These are phyloP conservation scores for Orthosia gracilis DNA, from an alignment of 2,888 invertebrate species.

Conservation along the genomic window DNA sequence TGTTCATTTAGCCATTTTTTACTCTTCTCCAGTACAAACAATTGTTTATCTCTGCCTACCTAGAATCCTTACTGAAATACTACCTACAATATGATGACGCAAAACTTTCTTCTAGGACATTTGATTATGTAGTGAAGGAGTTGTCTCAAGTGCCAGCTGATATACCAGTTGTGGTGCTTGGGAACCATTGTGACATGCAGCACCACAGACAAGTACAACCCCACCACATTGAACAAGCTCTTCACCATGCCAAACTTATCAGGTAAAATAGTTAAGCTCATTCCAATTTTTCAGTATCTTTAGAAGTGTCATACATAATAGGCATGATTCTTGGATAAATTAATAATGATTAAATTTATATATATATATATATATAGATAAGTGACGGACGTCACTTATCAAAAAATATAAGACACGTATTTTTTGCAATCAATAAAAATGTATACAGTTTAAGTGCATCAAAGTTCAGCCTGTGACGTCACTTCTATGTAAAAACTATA, in stretches of 20 bases:
- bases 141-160: constrained; percentile 95
- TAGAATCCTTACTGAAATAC: background rate
- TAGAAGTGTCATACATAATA: too few relatives aligned
- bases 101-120: constrained; percentile 93
- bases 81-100: background rate
- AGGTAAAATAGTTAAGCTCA: constrained; percentile 72
- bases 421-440: too few relatives aligned
- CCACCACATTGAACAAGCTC: constrained; percentile 87
- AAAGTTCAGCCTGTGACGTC: too few relatives aligned
- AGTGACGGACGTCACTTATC: too few relatives aligned
- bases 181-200: constrained; percentile 99
- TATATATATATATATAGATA: too few relatives aligned
- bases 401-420: too few relatives aligned
- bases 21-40: background rate
- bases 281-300: background rate
- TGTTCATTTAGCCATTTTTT: background rate
- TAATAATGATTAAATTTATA: too few relatives aligned
- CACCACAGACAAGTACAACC: constrained; percentile 96
- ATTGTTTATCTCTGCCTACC: background rate
- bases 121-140: constrained; percentile 98
- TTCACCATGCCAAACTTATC: constrained; percentile 82
- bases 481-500: too few relatives aligned
- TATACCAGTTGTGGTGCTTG: constrained; percentile 96
- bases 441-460: too few relatives aligned
- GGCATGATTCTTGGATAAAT: too few relatives aligned